phyloP scores from a whole-genome alignment of 2,797 vertebrate species.

The Gallirallus australis region DNA sequence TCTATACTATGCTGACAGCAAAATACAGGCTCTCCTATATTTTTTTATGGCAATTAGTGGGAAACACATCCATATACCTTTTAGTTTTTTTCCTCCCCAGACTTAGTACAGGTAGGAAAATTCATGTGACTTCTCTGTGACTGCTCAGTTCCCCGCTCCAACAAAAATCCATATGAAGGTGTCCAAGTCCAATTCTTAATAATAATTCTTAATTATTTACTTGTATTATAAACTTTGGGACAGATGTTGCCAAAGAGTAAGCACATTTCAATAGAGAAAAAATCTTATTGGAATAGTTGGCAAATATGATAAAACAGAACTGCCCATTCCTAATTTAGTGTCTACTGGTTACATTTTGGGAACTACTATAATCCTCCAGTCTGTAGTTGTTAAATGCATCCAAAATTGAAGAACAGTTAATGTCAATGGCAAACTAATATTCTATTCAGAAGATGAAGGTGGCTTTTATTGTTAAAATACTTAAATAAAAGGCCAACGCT shows the following conservation, averaged over 20 bases:
- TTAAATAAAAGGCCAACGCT: not conserved
- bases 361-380: not conserved
- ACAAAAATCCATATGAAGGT: not conserved
- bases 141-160: not conserved
- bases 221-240: not conserved
- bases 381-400: not conserved
- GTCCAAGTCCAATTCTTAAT: not conserved
- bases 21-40: not conserved
- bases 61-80: rapidly evolving
- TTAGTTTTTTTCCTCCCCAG: not conserved
- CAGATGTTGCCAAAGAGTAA: not conserved
- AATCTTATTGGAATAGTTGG: not conserved
- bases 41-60: not conserved
- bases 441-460: not conserved
- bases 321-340: not conserved
- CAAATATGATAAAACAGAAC: not conserved
- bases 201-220: not conserved
- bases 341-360: not conserved
- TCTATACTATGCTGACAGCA: not conserved
- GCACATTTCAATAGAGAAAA: not conserved
- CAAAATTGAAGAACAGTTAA: not conserved
- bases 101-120: not conserved
- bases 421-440: not conserved
- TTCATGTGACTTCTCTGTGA: not conserved
- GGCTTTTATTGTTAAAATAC: not conserved